A percentile compares a stretch with the other conserved stretches of the same genome.
These are phyloP conservation scores for Morpho deidamia DNA, from an alignment of 2,888 invertebrate species.

Conservation along the genomic window DNA sequence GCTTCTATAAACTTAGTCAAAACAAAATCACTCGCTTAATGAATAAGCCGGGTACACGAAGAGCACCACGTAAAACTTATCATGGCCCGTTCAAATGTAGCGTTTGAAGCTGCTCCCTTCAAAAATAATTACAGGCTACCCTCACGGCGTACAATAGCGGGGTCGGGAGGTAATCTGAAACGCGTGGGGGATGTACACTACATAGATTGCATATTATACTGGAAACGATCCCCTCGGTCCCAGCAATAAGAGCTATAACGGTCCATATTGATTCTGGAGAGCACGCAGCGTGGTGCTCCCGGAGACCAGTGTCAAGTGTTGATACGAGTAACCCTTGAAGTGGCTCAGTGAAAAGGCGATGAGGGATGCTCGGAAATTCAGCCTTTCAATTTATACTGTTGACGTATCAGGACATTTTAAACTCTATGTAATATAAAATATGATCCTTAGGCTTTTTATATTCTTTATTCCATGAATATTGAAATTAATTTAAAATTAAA, in stretches of 20 bases:
- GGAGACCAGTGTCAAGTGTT: constrained; percentile 22
- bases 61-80: background rate
- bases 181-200: constrained; percentile 14
- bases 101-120: constrained; percentile 12
- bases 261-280: background rate
- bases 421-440: background rate
- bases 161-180: constrained; percentile 26
- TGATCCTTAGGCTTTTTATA: too few species aligned
- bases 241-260: constrained; percentile 4
- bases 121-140: constrained; percentile 28
- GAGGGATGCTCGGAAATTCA: constrained; percentile 9
- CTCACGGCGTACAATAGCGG: constrained; percentile 13
- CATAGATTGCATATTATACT: background rate
- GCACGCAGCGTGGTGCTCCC: constrained; percentile 5
- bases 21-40: too few species aligned
- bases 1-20: too few species aligned
- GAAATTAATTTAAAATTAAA: too few species aligned
- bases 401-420: background rate
- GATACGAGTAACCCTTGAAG: constrained; percentile 18
- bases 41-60: too few species aligned
- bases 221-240: constrained; percentile 1
- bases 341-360: constrained; percentile 13
- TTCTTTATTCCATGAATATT: too few species aligned
- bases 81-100: background rate
- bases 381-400: constrained; percentile 7